A percentile compares a stretch with the other conserved stretches of the same genome.
Evolutionary conservation across 2,797 vertebrate genomes (phyloP).

Genomic region (Gadopsis marmoratus): DNA sequence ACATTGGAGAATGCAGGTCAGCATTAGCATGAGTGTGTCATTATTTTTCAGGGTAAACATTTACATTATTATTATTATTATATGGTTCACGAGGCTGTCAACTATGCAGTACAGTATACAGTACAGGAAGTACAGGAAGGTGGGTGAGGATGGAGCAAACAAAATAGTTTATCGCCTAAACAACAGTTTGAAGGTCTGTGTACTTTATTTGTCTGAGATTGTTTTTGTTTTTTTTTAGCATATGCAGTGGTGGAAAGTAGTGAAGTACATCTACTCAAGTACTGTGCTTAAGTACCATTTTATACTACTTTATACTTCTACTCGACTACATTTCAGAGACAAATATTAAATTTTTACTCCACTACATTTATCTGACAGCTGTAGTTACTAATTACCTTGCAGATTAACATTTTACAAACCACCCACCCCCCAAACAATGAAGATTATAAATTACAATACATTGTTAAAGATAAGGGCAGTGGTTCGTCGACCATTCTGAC

Average conservation of each 20-base stretch:
- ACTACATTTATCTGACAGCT: not conserved
- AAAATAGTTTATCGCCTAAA: constrained; percentile 5
- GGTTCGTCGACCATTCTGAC: not conserved
- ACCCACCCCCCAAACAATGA: not conserved
- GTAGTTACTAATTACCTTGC: not conserved
- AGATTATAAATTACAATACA: not conserved
- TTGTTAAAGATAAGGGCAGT: not conserved
- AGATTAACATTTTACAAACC: not conserved
- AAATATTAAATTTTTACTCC: not conserved
- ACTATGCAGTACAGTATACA: no score
- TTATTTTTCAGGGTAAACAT: constrained; percentile 13
- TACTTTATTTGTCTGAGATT: not conserved
- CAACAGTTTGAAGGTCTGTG: constrained; percentile 7
- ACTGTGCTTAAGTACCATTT: not conserved
- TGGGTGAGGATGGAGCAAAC: not conserved
- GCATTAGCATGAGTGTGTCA: not conserved
- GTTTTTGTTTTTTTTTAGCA: not conserved
- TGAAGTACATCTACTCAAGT: not conserved
- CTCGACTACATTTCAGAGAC: not conserved
- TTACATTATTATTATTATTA: not conserved
- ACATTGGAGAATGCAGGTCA: not conserved
- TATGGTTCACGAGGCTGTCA: not conserved
- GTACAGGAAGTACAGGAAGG: not conserved
- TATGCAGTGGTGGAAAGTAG: not conserved
- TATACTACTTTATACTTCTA: not conserved